Evolutionary conservation across 2,797 vertebrate genomes (phyloP), one percentile per base, ranked within the genome.

Genomic region (Anniella stebbinsi): DNA sequence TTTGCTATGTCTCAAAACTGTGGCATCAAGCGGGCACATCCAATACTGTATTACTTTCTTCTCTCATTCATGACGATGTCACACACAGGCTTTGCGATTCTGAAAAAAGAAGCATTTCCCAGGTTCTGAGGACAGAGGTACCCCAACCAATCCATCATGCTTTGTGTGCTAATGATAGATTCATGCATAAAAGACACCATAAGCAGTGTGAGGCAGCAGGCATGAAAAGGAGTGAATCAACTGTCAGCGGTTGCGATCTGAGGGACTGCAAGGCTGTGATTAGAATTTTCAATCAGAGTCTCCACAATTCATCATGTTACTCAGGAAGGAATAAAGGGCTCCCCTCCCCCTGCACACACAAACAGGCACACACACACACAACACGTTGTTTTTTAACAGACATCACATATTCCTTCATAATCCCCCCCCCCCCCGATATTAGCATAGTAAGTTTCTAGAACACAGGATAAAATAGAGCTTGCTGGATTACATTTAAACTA

Each of bases 221-320:
- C 97, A 98, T 97, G 98, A 97, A 98, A 98, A 97, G 95, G 95
- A 97, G 97, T 96, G 97, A 98, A 98, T 97, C 97, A 97, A 97
- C 97, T 97, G 98, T 98, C 98, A 98, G 82, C 77, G 91, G 95
- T 90, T 95, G 96, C 93, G 96, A 97, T 97, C 97, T 97, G 97
- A 97, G 97, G 96, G 96, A 97, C 96, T 95, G 96, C 93, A 80
- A 94, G 92, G 95, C 96, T 98, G 98, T 98, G 98, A 98, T 97
- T 97, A 97, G 98, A 98, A 98, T 98, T 97, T 97, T 95, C 97
- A 98, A 98, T 98, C 96, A 96, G 96, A 93, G 93, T 96, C 95
- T 96, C 91, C 93, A 89, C 75, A 84, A 96, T 96, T 95, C 94
- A 95, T 96, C 95, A 94, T 1, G 54, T 91, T 93, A 38, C 72